phyloP scores from a whole-genome alignment of 2,797 vertebrate species.

The Poeciliopsis gracilis region DNA sequence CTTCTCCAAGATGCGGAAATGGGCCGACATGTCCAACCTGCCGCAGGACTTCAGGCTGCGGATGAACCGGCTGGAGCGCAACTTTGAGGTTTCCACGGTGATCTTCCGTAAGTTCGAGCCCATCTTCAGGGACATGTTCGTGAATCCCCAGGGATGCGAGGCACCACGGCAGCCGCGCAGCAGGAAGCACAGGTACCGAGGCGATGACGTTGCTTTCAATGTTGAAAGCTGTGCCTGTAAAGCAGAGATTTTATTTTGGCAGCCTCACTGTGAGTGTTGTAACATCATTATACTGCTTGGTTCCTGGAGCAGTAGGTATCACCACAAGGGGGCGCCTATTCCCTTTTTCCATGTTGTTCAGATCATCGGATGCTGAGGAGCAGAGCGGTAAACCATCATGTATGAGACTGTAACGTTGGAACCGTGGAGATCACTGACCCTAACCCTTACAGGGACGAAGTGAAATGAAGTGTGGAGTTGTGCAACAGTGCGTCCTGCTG shows the following conservation, averaged over 20 bases:
- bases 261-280: neutral
- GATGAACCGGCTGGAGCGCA: constrained; percentile 91
- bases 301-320: too few species aligned
- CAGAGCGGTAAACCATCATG: too few species aligned
- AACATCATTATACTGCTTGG: too few species aligned
- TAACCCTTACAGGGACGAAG: too few species aligned
- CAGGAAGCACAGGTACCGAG: constrained; percentile 90
- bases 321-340: too few species aligned
- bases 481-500: too few species aligned
- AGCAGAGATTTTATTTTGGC: neutral
- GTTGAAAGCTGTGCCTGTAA: neutral
- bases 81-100: constrained; percentile 96
- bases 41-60: constrained; percentile 90
- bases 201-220: too few species aligned
- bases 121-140: constrained; percentile 96
- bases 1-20: constrained; percentile 99
- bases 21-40: constrained; percentile 96
- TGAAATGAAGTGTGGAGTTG: too few species aligned
- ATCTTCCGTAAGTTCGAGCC: constrained; percentile 98
- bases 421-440: too few species aligned
- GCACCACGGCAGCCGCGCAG: constrained; percentile 86
- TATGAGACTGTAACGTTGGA: too few species aligned
- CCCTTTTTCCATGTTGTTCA: too few species aligned
- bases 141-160: constrained; percentile 89
- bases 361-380: too few species aligned